These are phyloP conservation scores for Capromys pilorides DNA, from an alignment of 2,797 vertebrate genomes.

Conservation along the genomic window DNA sequence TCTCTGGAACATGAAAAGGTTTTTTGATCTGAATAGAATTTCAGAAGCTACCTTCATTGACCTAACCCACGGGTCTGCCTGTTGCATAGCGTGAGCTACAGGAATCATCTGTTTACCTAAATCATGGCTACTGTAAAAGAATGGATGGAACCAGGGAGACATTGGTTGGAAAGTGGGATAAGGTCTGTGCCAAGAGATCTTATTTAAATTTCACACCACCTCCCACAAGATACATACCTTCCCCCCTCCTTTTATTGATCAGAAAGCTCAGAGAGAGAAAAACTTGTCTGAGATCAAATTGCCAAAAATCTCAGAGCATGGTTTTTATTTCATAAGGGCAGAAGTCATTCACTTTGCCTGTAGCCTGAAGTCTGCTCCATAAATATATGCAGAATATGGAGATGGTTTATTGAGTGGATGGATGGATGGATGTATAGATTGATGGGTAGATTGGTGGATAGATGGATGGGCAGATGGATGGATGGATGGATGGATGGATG, in stretches of 20 bases:
- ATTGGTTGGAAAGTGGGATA: neutral
- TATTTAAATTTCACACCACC: neutral
- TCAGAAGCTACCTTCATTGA: neutral
- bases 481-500: neutral
- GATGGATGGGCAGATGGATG: neutral
- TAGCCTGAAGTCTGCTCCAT: neutral
- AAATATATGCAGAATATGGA: neutral
- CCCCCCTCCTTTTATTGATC: neutral
- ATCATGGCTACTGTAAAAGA: neutral
- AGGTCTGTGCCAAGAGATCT: neutral
- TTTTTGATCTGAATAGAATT: neutral
- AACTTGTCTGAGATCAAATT: conserved; percentile 3
- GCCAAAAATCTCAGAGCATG: neutral
- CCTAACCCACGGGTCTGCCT: neutral
- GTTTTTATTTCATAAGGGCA: neutral
- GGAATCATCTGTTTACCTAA: neutral
- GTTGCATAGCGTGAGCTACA: neutral
- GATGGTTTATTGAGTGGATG: neutral
- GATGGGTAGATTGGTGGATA: neutral
- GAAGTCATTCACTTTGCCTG: neutral
- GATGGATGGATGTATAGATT: neutral
- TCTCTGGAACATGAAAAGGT: neutral
- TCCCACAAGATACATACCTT: neutral
- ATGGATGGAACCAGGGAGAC: neutral
- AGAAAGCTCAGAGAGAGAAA: neutral